Evolutionary conservation across 2,888 invertebrate species (phyloP).

Genomic region (Rhogogaster chlorosoma): DNA sequence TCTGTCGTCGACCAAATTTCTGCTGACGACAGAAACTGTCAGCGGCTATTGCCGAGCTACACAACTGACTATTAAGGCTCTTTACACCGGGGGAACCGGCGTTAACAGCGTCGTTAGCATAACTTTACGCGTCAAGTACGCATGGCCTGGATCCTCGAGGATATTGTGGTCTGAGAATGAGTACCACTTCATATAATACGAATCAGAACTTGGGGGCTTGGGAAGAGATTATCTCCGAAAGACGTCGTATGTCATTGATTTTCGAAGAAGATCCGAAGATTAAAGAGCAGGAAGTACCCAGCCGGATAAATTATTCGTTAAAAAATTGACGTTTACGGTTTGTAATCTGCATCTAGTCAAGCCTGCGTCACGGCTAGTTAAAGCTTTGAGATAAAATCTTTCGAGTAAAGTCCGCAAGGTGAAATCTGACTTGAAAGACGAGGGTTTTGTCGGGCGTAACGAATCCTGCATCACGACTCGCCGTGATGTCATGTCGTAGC

Average conservation of each 20-base stretch:
- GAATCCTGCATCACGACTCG: neutral
- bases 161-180: slow-evolving; percentile 4
- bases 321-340: neutral
- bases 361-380: slow-evolving; percentile 12
- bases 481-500: neutral
- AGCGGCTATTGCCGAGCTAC: slow-evolving; percentile 12
- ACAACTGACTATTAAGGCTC: slow-evolving; percentile 34
- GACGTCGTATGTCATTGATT: neutral
- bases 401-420: neutral
- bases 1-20: slow-evolving; percentile 32
- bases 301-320: neutral
- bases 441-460: neutral
- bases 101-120: slow-evolving; percentile 43
- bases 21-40: slow-evolving; percentile 44
- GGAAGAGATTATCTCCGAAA: neutral
- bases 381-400: neutral
- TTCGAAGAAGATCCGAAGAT: neutral
- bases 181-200: slow-evolving; percentile 15
- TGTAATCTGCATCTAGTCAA: neutral
- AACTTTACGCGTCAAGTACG: slow-evolving; percentile 14
- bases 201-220: neutral
- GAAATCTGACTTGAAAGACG: slow-evolving; percentile 8
- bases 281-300: neutral
- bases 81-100: slow-evolving; percentile 10
- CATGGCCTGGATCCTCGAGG: neutral